Evolutionary conservation across 2,888 invertebrate species (phyloP), one percentile per base, ranked within the genome.

Genomic region (Lepetodrilus schrolli): DNA sequence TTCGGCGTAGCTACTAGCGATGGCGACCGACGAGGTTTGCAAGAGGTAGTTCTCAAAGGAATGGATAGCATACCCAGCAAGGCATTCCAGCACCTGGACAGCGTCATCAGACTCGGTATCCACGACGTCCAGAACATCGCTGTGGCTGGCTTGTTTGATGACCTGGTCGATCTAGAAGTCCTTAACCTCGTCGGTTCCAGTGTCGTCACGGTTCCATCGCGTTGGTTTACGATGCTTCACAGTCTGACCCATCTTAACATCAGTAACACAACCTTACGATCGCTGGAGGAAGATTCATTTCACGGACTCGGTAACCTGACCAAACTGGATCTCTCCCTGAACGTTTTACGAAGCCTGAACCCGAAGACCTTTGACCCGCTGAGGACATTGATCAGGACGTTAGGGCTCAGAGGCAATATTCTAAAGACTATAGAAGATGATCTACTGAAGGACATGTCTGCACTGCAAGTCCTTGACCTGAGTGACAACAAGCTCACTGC

Each of bases 321-420:
- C 38, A 26, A 73, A 17, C 43, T 80, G 51, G 74, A 75, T 50
- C 58, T 80, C 4, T 78, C 78, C 8, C 34, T 74, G 43, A 80
- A 80, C 69, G 68, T 30, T 2, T 26, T 77, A 47, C 10, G 71
- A 17, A 10, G 5, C 4, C 58, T 75, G 23, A 23, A 20, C 5
- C 21, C 17, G 26, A 69, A 69, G 50, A 34, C 58, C 30, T 73
- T 77, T 7, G 23, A 69, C 30, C 73, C 74, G 13, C 36, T 77
- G 13, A 68, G 66, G 36, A 48, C 65, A 34, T 48, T 72, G 26
- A 23, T 77, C 8, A 69, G 73, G 20, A 48, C 66, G 26, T 38
- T 77, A 3, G 37, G 68, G 10, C 36, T 77, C 36, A 71, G 58
- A 7, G 73, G 73, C 34, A 77, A 77, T 26, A 66, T 38, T 10